Evolutionary conservation across 1,140 invertebrate genomes (phyloP), one percentile per base, ranked within the genome.

Genomic region (Orchesella cincta): DNA sequence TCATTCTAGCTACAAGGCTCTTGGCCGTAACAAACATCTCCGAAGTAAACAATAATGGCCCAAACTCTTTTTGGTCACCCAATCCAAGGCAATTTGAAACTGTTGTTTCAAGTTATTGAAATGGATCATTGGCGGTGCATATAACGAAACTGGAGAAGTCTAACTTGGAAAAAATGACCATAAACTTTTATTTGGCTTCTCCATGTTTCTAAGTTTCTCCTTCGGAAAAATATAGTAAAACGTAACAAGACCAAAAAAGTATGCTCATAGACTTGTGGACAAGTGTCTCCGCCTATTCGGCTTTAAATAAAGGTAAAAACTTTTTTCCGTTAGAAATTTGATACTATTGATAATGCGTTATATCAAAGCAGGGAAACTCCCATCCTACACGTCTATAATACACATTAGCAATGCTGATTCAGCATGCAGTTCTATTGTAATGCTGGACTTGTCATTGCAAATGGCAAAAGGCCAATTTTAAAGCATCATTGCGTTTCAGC

Each of bases 51-150:
- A 46, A 46, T 12, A 46, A 46, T 20, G 20, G 39, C 39, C n/a
- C n/a, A n/a, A n/a, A n/a, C n/a, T n/a, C n/a, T n/a, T n/a, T n/a
- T n/a, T n/a, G n/a, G n/a, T n/a, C n/a, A n/a, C n/a, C n/a, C n/a
- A n/a, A n/a, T n/a, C 39, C 5, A 8, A 46, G 23, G 52, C 52
- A 57, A 57, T 57, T 5, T n/a, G 52, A 57, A 57, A 57, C 52
- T 57, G 14, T 57, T 57, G 52, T 57, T 57, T 57, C 23, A 57
- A 57, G 52, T 57, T 57, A 57, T 57, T 57, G 52, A 57, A 57
- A 57, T 26, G 52, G 52, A 57, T 57, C 52, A 57, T 26, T 5
- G 14, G 23, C 52, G 52, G 52, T 26, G 52, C 52, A 23, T 57
- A n/a, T 57, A n/a, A 57, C 8, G 52, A 57, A 57, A 57, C 52